Conservation (phyloP, 2,888 invertebrate genomes). For the Gymnocheta viridis region DNA sequence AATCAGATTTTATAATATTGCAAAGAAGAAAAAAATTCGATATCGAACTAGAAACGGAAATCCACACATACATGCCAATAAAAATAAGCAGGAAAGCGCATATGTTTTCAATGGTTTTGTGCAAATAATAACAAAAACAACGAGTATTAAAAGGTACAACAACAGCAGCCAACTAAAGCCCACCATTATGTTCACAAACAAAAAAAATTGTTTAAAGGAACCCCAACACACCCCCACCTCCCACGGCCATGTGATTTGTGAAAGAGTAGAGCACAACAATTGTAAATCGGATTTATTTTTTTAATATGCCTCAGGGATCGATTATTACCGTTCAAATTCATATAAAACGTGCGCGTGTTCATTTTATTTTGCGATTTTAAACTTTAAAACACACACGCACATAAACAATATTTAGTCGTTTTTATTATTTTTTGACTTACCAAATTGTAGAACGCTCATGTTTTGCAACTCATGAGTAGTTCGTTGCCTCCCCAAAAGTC, state of each 20-base stretch:
- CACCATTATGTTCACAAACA: not conserved
- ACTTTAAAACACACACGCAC: slow-evolving; percentile 59
- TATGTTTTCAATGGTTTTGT: slow-evolving; percentile 63
- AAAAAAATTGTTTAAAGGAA: not conserved
- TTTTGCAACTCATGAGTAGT: slow-evolving; percentile 10
- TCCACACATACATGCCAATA: slow-evolving; percentile 25
- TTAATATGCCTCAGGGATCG: slow-evolving; percentile 82
- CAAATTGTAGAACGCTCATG: slow-evolving; percentile 14
- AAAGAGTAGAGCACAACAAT: slow-evolving; percentile 71
- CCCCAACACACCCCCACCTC: not conserved
- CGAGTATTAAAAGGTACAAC: slow-evolving; percentile 18
- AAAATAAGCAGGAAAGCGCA: slow-evolving; percentile 44
- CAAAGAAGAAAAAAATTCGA: slow-evolving; percentile 28
- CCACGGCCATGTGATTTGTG: not conserved
- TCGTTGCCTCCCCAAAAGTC: slow-evolving; percentile 43
- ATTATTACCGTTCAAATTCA: slow-evolving; percentile 82
- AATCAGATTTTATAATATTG: slow-evolving; percentile 56
- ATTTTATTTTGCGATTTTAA: slow-evolving; percentile 75
- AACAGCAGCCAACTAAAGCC: not conserved
- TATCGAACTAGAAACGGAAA: slow-evolving; percentile 45
- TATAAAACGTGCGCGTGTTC: slow-evolving; percentile 81
- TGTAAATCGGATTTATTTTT: slow-evolving; percentile 81
- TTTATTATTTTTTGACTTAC: slow-evolving; percentile 39
- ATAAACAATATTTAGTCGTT: slow-evolving; percentile 53
- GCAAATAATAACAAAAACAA: slow-evolving; percentile 25